Evolutionary conservation across 2,113 vertebrate species (phyloP), one percentile per base, ranked within the genome.

Genomic region (Thryonomys swinderianus): DNA sequence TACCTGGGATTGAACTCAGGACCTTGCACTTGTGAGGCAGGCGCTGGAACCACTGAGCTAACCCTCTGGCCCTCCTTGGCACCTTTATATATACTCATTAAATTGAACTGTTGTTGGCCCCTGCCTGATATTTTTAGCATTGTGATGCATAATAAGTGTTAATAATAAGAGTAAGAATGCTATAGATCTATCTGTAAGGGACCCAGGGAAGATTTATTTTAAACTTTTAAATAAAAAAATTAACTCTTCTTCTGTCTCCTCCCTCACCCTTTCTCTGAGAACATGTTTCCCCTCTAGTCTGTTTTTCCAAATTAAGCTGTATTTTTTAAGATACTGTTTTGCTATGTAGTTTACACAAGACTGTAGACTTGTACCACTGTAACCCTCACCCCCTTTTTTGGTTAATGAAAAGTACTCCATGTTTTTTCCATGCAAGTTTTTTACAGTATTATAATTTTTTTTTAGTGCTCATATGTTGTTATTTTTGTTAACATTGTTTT

Each of bases 91-190:
- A 13, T 34, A 62, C 21, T 59, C 25, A 18, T 85, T 25, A 59
- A 59, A 37, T 57, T 78, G n/a, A 81, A 32, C 48, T 73, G 40
- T 25, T 80, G 10, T 78, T n/a, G 6, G 42, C 81, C 85, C 83
- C 87, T 91, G 57, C 57, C 8, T 66, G 53, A 21, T 74, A 55
- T 67, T 94, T 85, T 73, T 55, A 85, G 32, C 64, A 74, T 45
- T 76, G 53, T 64, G 30, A 93, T 85, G 71, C 32, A 62, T 94
- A 59, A 85, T 87, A 91, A 71, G 34, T 45, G 79, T 84, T 92
- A 83, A n/a, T 23, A 62, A 34, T 34, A 30, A 66, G 30, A 92
- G 66, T 80, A 80, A 84, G 18, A 91, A 53, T 86, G 51, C 13
- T 76, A 0, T 90, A 21, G 59, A n/a, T 85, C 32, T 92, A 0